Conservation (phyloP, 2,888 invertebrate genomes). For the Apoderus coryli region DNA sequence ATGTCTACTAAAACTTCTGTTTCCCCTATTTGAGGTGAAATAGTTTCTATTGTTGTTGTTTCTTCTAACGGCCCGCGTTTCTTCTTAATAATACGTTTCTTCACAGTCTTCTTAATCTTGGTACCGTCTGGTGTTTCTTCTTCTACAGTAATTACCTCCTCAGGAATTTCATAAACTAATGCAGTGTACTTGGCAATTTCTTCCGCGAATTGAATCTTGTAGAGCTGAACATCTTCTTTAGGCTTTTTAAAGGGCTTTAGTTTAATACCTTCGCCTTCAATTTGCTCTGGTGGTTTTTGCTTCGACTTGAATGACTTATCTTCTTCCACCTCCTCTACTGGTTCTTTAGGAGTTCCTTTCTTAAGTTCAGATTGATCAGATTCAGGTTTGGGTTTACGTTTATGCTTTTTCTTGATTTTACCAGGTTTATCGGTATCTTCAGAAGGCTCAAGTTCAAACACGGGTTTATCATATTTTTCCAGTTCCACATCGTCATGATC, state of each 20-base stretch:
- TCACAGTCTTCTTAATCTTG: constrained; percentile 20
- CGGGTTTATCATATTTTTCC: constrained; percentile 24
- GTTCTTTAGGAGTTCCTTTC: constrained; percentile 23
- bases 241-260: constrained; percentile 22
- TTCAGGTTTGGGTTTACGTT: constrained; percentile 22
- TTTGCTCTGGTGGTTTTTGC: constrained; percentile 22
- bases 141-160: constrained; percentile 20
- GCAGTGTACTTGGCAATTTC: constrained; percentile 21
- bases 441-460: constrained; percentile 25
- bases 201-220: constrained; percentile 16
- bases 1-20: constrained; percentile 22
- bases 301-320: constrained; percentile 29
- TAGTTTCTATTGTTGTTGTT: constrained; percentile 22
- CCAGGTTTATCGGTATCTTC: constrained; percentile 9
- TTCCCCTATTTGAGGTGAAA: constrained; percentile 17
- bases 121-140: constrained; percentile 17
- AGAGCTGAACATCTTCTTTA: constrained; percentile 22
- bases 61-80: constrained; percentile 20
- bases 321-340: constrained; percentile 27
- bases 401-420: constrained; percentile 23
- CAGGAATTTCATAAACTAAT: constrained; percentile 26
- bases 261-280: constrained; percentile 20
- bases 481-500: constrained; percentile 27
- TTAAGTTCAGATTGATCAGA: constrained; percentile 17
- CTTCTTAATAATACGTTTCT: constrained; percentile 22